Base-by-base conservation (phyloP, 2,888 invertebrate genomes). In the Hyposoter dolosus region DNA sequence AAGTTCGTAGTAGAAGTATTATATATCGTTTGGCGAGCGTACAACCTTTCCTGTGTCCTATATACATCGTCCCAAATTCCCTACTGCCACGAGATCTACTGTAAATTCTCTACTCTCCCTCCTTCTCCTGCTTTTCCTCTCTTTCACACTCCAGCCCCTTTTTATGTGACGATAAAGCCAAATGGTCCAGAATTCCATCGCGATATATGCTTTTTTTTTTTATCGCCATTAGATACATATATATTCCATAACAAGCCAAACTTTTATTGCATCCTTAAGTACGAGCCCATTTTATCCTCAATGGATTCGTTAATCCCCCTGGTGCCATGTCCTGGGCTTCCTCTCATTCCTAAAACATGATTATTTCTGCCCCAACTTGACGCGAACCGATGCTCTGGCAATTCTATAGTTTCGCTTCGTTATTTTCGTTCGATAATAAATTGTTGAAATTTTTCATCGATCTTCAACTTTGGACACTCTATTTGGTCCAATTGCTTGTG, bases 51-150 rank as follows among this genome's bases (percentile, higher is more conserved):
- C 69, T 56, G 56, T 56, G 43, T 75, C 43, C 71, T 81, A 84
- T 78, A 69, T 32, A 60, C 43, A 69, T 77, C 81, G 80, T 65
- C 69, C 84, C 69, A 81, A 84, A 84, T 82, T 82, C 77, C 65
- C 81, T 60, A 28, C 81, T 60, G 40, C 76, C 77, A 40, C 81
- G 72, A 47, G 71, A 32, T 56, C 53, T 17, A 40, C 53, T 50
- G 35, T 74, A 23, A 50, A 75, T 32, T 69, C 43, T 43, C 72
- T 32, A 15, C 23, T 71, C 47, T 53, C n/a, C 65, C 43, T 60
- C 76, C 17, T 63, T 28, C 77, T 12, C 32, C 40, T 28, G 28
- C 1, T 40, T 40, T 40, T 40, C 40, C 40, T 43, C 40, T 43
- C 74, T 53, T 66, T 19, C 69, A 19, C 75, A 23, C 50, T 63